Base-by-base conservation (phyloP, 2,888 invertebrate species). In the Brachyptera putata region DNA sequence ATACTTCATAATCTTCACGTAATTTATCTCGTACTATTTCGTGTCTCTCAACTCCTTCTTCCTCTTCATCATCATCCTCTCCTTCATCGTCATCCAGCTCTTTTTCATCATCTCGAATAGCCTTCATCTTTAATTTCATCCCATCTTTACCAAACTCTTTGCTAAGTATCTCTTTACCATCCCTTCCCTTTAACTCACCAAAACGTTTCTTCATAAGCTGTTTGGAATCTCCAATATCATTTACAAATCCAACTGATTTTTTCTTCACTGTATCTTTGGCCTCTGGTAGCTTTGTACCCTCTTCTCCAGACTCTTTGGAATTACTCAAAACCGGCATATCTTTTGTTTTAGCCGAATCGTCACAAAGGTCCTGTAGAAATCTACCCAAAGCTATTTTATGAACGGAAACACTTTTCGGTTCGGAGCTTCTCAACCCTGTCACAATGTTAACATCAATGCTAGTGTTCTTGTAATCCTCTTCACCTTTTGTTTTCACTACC, bases 41-140 rank as follows among this genome's bases (percentile, higher is more conserved):
- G 79, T 81, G 3, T 24, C 34, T 58, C 39, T 37, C 16, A 3
- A 4, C 13, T 39, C 39, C 39, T n/a, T n/a, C n/a, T n/a, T n/a
- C n/a, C 7, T 18, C 41, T 41, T 41, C 41, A 9, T 41, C 41
- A 9, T 16, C 5, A 16, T 26, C 49, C 1, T 26, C 49, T 11
- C 14, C 21, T 14, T 50, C 49, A 2, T 50, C 49, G 25, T 50
- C 25, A n/a, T n/a, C n/a, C n/a, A n/a, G n/a, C n/a, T n/a, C n/a
- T n/a, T n/a, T n/a, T n/a, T n/a, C n/a, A n/a, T n/a, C n/a, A n/a
- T n/a, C n/a, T n/a, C n/a, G n/a, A n/a, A n/a, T n/a, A 9, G 26
- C 9, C 25, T 26, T 25, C 49, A 50, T 50, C 49, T 50, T 50
- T 14, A 50, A 11, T 9, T 50, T 50, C 9, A 26, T 30, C 1